phyloP scores from a whole-genome alignment of 2,113 vertebrate genomes.

The Corythaeola cristata region DNA sequence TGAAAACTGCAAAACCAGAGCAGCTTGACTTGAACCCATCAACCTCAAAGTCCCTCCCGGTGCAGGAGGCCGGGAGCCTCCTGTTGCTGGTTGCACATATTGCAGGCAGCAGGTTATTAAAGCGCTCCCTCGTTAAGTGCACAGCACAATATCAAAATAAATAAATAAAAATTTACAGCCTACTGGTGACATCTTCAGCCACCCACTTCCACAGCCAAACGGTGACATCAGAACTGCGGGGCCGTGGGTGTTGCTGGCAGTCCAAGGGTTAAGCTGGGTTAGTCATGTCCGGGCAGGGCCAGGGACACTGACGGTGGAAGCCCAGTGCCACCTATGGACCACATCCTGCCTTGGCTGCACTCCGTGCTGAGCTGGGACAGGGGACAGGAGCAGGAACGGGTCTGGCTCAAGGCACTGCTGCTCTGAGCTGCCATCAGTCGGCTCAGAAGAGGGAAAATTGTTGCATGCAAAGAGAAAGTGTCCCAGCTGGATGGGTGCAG shows the following conservation, averaged over 20 bases:
- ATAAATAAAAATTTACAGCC: not conserved
- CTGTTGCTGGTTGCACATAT: not conserved
- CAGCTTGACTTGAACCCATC: not conserved
- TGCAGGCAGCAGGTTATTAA: not conserved
- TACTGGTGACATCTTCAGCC: not conserved
- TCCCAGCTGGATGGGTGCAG: not conserved
- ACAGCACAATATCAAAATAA: fast-evolving
- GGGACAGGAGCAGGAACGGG: not conserved
- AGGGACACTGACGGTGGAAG: not conserved
- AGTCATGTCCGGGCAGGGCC: not conserved
- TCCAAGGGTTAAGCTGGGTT: not conserved
- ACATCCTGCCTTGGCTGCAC: not conserved
- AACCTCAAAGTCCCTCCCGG: not conserved
- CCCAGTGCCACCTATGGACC: conserved; percentile 48
- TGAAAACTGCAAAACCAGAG: not conserved
- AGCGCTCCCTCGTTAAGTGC: not conserved
- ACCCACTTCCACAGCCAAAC: not conserved
- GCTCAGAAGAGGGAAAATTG: not conserved
- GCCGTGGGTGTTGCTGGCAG: not conserved
- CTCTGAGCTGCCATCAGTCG: not conserved
- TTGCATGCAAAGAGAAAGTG: too few relatives aligned
- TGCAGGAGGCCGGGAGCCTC: not conserved
- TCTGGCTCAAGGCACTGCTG: not conserved
- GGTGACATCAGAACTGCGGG: not conserved
- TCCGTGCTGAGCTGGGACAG: fast-evolving